Evolutionary conservation across 1,140 invertebrate genomes (phyloP).

Genomic region (Thereuonema tuberculata): DNA sequence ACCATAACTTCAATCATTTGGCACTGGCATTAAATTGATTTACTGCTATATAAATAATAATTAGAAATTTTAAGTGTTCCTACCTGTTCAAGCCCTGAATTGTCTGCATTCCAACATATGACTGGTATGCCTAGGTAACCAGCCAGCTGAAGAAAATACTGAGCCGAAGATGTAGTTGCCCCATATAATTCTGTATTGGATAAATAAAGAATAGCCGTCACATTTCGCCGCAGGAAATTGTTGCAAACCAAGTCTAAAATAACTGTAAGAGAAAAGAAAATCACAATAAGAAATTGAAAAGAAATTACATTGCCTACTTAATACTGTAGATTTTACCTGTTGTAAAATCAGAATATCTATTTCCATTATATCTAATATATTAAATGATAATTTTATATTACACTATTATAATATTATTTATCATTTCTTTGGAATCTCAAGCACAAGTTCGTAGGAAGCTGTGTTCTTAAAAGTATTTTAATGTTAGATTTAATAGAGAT

Average conservation of each 20-base stretch:
- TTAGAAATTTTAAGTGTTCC: constrained; percentile 19
- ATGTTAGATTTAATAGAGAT: no score
- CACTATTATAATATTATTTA: no score
- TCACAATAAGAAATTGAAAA: not conserved
- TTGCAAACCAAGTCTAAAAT: constrained; percentile 59
- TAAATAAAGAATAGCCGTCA: constrained; percentile 81
- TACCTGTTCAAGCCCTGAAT: constrained; percentile 64
- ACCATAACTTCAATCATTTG: no score
- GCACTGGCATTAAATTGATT: no score
- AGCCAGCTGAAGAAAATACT: constrained; percentile 83
- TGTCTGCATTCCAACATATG: constrained; percentile 89
- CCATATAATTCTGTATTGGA: constrained; percentile 83
- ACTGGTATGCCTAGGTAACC: constrained; percentile 73
- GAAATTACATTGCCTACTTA: no score
- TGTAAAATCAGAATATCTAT: no score
- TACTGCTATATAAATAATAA: constrained; percentile 1
- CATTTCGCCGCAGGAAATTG: constrained; percentile 72
- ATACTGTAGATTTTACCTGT: no score
- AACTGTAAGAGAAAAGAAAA: constrained; percentile 22
- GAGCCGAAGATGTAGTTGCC: constrained; percentile 75
- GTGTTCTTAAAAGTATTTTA: no score
- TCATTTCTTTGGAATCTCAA: no score
- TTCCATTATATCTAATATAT: no score
- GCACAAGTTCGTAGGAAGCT: no score
- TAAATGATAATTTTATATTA: no score